Evolutionary conservation across 1,140 invertebrate species (phyloP).

Genomic region (Spodoptera litura): DNA sequence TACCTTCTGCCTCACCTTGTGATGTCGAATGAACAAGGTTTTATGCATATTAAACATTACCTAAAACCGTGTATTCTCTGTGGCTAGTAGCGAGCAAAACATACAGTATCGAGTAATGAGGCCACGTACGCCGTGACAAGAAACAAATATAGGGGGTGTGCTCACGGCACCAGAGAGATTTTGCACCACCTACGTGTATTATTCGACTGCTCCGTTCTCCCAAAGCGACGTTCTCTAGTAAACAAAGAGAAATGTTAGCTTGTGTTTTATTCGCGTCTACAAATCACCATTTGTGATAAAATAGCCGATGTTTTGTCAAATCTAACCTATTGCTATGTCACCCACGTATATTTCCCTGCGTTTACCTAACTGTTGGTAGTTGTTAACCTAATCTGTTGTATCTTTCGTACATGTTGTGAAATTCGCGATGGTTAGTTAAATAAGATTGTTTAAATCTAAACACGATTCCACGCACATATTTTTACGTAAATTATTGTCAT

Average conservation of each 20-base stretch:
- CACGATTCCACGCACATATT: neutral
- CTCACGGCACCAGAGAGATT: constrained; percentile 53
- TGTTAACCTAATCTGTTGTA: constrained; percentile 21
- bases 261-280: constrained; percentile 44
- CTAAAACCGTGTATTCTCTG: constrained; percentile 13
- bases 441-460: neutral
- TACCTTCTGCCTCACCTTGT: constrained; percentile 37
- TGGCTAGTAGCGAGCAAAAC: constrained; percentile 27
- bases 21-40: constrained; percentile 36
- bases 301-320: constrained; percentile 45
- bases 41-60: constrained; percentile 35
- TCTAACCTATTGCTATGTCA: constrained; percentile 25
- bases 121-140: constrained; percentile 64
- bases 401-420: constrained; percentile 27
- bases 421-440: constrained; percentile 1
- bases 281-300: constrained; percentile 49
- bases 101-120: constrained; percentile 59
- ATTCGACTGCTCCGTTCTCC: constrained; percentile 44
- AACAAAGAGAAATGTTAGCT: constrained; percentile 52
- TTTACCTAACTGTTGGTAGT: constrained; percentile 23
- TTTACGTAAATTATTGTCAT: neutral
- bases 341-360: constrained; percentile 21
- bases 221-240: constrained; percentile 42
- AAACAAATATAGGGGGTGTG: constrained; percentile 61
- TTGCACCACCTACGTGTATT: constrained; percentile 55